Evolutionary conservation across 2,888 invertebrate species (phyloP), one percentile per base, ranked within the genome.

Genomic region (Lasioglossum villosulum): DNA sequence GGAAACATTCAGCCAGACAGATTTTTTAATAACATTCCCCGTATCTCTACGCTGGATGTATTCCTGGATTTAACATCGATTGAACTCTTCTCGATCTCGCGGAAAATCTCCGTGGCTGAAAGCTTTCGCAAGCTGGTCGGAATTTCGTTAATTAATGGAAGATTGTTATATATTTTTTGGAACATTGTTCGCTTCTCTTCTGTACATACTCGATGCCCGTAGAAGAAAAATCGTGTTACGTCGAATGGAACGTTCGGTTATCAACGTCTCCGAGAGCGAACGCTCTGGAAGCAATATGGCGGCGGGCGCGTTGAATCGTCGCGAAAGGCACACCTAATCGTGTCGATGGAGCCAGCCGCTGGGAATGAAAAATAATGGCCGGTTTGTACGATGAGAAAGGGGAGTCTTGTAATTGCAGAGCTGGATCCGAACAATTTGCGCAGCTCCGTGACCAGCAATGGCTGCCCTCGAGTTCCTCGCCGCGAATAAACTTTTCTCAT

Each of bases 401-500:
- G 30, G 63, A 63, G 30, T 0, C 30, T 63, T 63, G 14, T 16
- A 5, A 14, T 30, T 34, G 34, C 34, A 19, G 66, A 10, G 34
- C 66, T n/a, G n/a, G 14, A 5, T n/a, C 30, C 34, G 66, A 34
- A 34, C 1, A 30, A 66, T 66, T 34, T 34, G 66, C 66, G 66
- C 66, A 3, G 66, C 34, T 23, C 66, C 66, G 66, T 23, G 34
- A 66, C 19, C 19, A 34, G 66, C 19, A 34, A 23, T 39, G 12
- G 23, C 19, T 14, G 14, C 63, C 56, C 34, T 5, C 10, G 19
- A 27, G n/a, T 68, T 37, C 27, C 39, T 30, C 71, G 30, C 16
- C 78, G 77, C 83, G 79, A 77, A 92, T 90, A 90, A 90, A 92
- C 84, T 89, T 87, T 91, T 84, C 80, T 90, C 88, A 89, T 89